Percentiles rank a stretch among this genome's conserved stretches.
Conservation (phyloP, 2,113 vertebrate genomes). For the Alexandromys fortis region DNA sequence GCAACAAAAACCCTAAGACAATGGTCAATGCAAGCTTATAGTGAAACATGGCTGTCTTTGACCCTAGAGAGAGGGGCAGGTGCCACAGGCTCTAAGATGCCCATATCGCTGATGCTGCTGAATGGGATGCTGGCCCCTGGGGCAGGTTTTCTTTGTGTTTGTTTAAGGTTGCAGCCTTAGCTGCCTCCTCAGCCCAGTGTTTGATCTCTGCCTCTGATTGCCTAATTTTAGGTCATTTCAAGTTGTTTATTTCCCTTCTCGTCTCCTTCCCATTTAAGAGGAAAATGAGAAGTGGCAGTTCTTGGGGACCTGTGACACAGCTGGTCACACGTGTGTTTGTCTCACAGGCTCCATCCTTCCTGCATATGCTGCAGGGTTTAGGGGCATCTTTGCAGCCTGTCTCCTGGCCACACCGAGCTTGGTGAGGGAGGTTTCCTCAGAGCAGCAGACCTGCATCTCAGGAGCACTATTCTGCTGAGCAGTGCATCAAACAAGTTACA, state of each 20-base stretch:
- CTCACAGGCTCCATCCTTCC: background rate
- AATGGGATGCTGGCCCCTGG: rapidly evolving
- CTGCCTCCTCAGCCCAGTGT: background rate
- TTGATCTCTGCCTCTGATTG: background rate
- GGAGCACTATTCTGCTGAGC: background rate
- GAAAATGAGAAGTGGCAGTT: background rate
- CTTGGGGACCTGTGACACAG: background rate
- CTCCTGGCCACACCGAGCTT: background rate
- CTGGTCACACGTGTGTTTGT: too few species aligned
- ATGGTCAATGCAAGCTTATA: background rate
- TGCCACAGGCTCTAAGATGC: background rate
- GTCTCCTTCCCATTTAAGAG: background rate
- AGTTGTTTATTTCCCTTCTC: background rate
- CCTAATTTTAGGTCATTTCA: background rate
- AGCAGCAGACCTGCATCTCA: background rate
- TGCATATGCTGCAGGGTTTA: background rate
- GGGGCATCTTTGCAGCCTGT: background rate
- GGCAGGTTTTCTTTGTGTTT: background rate
- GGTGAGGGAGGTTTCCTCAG: background rate
- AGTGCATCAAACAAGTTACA: too few species aligned
- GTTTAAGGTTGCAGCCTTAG: background rate
- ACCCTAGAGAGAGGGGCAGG: background rate
- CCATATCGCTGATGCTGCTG: rapidly evolving
- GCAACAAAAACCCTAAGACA: background rate
- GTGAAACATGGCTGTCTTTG: background rate